phyloP scores from a whole-genome alignment of 2,797 vertebrate genomes.

The Enteromius viviparus region DNA sequence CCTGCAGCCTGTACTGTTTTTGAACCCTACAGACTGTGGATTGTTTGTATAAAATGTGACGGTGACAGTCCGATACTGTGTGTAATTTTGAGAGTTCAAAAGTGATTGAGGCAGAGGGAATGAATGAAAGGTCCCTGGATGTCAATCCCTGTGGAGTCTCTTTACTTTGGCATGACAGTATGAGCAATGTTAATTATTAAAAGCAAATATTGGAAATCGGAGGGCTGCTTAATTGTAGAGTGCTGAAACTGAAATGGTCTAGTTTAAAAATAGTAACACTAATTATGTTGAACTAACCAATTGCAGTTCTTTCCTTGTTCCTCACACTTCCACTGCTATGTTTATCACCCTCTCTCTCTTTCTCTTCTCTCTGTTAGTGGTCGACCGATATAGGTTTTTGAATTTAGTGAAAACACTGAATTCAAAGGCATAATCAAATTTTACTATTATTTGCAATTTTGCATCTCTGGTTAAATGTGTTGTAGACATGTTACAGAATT shows the following conservation, averaged over 20 bases:
- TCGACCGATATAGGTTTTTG: constrained; percentile 1
- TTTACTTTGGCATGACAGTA: background rate
- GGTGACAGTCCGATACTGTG: background rate
- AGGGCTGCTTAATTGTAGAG: background rate
- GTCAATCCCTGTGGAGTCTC: background rate
- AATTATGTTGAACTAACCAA: constrained; percentile 18
- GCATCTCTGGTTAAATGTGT: background rate
- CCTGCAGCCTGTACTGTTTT: background rate
- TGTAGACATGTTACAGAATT: background rate
- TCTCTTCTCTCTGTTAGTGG: constrained; percentile 1
- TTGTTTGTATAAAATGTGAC: background rate
- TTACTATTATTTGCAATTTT: background rate
- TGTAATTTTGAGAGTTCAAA: constrained; percentile 8
- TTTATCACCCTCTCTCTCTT: background rate
- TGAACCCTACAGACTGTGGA: background rate
- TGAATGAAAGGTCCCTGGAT: background rate
- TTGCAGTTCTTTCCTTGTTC: constrained; percentile 11
- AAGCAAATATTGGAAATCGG: background rate
- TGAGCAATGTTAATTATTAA: constrained; percentile 8
- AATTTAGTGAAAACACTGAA: background rate
- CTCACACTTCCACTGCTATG: constrained; percentile 1
- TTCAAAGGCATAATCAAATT: background rate
- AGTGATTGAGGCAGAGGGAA: background rate
- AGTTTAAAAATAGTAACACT: background rate
- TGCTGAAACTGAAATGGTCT: background rate